A percentile compares a stretch with the other conserved stretches of the same genome.
Evolutionary conservation across 30 jellyfish, hydroid and myxozoan genomes (phyloP).

Genomic region (Rhopilema esculentum): DNA sequence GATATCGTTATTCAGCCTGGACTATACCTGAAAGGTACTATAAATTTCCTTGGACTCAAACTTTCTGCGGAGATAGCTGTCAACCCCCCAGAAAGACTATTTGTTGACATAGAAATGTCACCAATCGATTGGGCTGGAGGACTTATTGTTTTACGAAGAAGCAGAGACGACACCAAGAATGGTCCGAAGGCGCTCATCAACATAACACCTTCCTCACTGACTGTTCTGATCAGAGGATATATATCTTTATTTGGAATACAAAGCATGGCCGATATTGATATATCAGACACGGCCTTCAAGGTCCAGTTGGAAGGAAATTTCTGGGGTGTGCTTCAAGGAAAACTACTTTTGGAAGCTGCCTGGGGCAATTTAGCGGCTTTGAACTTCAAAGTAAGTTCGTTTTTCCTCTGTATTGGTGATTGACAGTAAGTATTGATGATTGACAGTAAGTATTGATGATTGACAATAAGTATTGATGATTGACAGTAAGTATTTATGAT

Average conservation of each 20-base stretch:
- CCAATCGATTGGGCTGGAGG: constrained; percentile 81
- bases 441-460: too few species aligned
- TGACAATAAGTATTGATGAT: too few species aligned
- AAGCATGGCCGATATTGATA: constrained; percentile 33
- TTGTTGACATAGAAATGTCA: constrained; percentile 65
- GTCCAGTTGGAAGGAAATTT: constrained; percentile 32
- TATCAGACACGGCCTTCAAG: constrained; percentile 77
- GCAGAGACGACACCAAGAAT: constrained; percentile 30
- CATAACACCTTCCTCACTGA: constrained; percentile 14
- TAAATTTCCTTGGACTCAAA: constrained; percentile 63
- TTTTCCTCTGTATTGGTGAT: too few species aligned
- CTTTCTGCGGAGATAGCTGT: constrained; percentile 33
- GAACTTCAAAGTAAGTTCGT: constrained; percentile 56
- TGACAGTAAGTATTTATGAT: too few species aligned
- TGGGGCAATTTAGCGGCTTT: constrained; percentile 55
- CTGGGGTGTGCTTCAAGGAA: constrained; percentile 52
- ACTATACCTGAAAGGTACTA: constrained; percentile 62
- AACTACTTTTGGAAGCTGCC: constrained; percentile 64
- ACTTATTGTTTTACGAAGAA: constrained; percentile 32
- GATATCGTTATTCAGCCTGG: constrained; percentile 70
- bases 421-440: too few species aligned
- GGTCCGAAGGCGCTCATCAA: constrained; percentile 72
- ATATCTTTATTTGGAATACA: constrained; percentile 59
- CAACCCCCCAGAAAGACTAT: constrained; percentile 28
- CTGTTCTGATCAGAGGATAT: constrained; percentile 80